Evolutionary conservation across 2,797 vertebrate species (phyloP).

Genomic region (Adelosebastes latens): DNA sequence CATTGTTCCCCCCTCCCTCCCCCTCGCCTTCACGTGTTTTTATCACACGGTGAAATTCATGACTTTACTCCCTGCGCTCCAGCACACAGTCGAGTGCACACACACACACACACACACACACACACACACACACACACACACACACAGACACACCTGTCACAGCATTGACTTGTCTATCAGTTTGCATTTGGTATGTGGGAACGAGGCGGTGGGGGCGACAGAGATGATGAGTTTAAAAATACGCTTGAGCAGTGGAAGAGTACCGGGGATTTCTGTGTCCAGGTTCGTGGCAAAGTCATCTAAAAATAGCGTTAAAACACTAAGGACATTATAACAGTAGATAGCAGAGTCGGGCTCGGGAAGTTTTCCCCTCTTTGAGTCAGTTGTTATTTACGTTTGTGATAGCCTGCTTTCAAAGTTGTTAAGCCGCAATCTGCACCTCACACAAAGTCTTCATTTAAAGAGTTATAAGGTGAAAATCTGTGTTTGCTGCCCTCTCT

Average conservation of each 20-base stretch:
- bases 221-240: conserved; percentile 78
- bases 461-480: neutral
- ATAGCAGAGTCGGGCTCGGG: conserved; percentile 2
- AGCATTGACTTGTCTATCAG: conserved; percentile 49
- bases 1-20: conserved; percentile 3
- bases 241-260: conserved; percentile 58
- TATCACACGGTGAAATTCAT: conserved; percentile 19
- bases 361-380: neutral
- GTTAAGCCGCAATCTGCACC: neutral
- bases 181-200: conserved; percentile 62
- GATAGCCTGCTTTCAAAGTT: neutral
- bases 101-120: conserved; percentile 15
- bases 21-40: neutral
- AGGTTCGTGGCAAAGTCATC: conserved; percentile 73
- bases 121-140: neutral
- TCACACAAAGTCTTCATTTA: neutral
- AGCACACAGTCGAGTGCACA: neutral
- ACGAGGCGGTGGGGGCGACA: conserved; percentile 48
- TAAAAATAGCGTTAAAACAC: conserved; percentile 74
- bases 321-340: conserved; percentile 56
- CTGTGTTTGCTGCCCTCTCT: neutral
- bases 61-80: conserved; percentile 5
- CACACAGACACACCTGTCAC: conserved; percentile 23
- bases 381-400: neutral
- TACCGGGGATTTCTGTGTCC: conserved; percentile 58